phyloP scores from a whole-genome alignment of 2,113 vertebrate species.

The Oceanodroma tethys region DNA sequence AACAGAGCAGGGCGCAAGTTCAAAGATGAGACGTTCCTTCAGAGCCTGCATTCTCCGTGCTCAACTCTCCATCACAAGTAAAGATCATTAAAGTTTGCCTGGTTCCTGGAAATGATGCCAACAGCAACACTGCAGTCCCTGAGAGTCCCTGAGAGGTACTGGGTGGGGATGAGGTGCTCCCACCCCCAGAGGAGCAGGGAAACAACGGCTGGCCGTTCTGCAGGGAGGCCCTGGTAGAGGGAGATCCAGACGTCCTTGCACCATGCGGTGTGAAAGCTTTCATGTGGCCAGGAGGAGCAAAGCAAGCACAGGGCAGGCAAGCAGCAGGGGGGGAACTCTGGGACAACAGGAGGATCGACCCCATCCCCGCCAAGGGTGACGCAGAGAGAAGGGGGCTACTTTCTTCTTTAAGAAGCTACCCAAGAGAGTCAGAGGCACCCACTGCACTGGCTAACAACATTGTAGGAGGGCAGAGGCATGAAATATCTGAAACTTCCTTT shows the following conservation, averaged over 20 bases:
- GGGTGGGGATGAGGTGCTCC: neutral
- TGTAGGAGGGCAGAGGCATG: neutral
- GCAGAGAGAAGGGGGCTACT: neutral
- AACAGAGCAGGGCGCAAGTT: neutral
- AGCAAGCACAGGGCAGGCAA: too few species aligned
- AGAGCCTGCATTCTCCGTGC: neutral
- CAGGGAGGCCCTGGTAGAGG: neutral
- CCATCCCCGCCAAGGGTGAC: neutral
- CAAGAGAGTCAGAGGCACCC: neutral
- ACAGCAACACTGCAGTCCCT: neutral
- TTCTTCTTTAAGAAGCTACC: neutral
- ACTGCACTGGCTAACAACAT: neutral
- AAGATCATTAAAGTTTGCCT: neutral
- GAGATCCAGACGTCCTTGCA: neutral
- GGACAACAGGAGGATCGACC: neutral
- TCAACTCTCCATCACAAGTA: neutral
- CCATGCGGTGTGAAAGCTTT: neutral
- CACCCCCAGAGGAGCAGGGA: neutral
- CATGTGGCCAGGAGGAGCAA: neutral
- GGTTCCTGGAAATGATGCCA: neutral
- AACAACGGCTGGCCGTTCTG: rapidly evolving
- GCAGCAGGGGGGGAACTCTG: neutral
- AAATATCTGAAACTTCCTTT: neutral
- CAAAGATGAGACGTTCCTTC: neutral
- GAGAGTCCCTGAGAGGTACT: neutral